Base-by-base conservation (phyloP, 1,140 invertebrate genomes). In the Caenorhabditis tropicalis region DNA sequence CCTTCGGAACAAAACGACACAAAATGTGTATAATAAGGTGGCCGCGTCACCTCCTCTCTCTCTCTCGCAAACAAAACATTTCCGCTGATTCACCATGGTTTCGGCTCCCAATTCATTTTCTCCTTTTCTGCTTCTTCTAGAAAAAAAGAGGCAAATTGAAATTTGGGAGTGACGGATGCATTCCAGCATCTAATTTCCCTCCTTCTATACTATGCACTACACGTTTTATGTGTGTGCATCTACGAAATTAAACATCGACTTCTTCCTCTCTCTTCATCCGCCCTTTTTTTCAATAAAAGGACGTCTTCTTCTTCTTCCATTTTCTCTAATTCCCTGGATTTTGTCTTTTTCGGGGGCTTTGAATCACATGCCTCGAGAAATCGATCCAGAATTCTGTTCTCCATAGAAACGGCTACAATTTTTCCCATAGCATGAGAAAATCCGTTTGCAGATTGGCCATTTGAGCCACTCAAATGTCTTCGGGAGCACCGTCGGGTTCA, bases 401-500 rank as follows among this genome's bases (percentile, higher is more conserved):
- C 39, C 39, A 43, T 43, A 12, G 39, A 6, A 43, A 43, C 39
- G 39, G 12, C 39, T 43, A 43, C 39, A 43, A 43, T n/a, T n/a
- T n/a, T n/a, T 46, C 43, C 43, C 43, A 16, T 46, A 46, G 9
- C n/a, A 10, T 70, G 21, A 19, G 21, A 29, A 16, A 9, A 70
- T 70, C 29, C n/a, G 43, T 29, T 80, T 53, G 31, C 29, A 58
- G 48, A 58, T 81, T 81, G 79, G 48, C 79, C 51, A 21, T 29
- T 53, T 10, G 48, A n/a, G 48, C 79, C 79, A 39, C 46, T 81
- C 48, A 51, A 21, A 81, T 81, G 79, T 81, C 79, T 29, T 81
- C 79, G 15, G 79, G 79, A 39, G 48, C 79, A 53, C 48, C 79
- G 29, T 81, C 79, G 79, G 79, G 79, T 39, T 53, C 79, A 53